These are phyloP conservation scores for Conus betulinus DNA, from an alignment of 1,140 invertebrate genomes.

Conservation along the genomic window DNA sequence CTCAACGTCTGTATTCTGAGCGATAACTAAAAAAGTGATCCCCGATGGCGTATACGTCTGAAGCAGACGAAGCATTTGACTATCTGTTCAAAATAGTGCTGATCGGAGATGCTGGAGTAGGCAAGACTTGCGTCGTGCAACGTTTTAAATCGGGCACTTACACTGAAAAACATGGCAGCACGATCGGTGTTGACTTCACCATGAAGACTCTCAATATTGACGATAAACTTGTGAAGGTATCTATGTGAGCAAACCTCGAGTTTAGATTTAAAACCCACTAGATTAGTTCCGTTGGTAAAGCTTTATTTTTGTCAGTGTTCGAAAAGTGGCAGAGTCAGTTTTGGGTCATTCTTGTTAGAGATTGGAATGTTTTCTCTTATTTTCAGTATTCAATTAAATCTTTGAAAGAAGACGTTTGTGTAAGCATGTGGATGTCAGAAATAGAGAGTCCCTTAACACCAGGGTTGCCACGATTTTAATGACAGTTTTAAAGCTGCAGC, in stretches of 20 bases:
- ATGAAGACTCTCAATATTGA: constrained; percentile 96
- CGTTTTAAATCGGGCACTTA: constrained; percentile 95
- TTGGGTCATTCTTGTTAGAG: too few species aligned
- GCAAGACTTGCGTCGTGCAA: constrained; percentile 82
- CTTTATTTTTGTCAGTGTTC: too few species aligned
- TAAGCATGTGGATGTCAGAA: too few species aligned
- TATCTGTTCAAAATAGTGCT: constrained; percentile 75
- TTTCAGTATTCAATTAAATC: too few species aligned
- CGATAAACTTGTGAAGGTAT: constrained; percentile 95
- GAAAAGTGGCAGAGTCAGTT: too few species aligned
- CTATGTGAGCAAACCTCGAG: background rate
- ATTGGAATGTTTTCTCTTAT: too few species aligned
- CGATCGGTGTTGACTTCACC: constrained; percentile 97
- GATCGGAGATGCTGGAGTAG: constrained; percentile 76
- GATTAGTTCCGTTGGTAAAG: too few species aligned
- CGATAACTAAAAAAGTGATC: background rate
- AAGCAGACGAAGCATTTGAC: constrained; percentile 74
- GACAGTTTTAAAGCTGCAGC: too few species aligned
- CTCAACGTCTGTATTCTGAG: background rate
- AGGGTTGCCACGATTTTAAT: too few species aligned
- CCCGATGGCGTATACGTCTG: constrained; percentile 58
- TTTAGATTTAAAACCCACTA: too few species aligned
- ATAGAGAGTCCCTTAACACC: too few species aligned
- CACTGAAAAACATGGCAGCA: constrained; percentile 93
- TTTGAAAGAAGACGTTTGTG: too few species aligned